phyloP scores from a whole-genome alignment of 2,797 vertebrate species.

The Arrhamphus sclerolepis region DNA sequence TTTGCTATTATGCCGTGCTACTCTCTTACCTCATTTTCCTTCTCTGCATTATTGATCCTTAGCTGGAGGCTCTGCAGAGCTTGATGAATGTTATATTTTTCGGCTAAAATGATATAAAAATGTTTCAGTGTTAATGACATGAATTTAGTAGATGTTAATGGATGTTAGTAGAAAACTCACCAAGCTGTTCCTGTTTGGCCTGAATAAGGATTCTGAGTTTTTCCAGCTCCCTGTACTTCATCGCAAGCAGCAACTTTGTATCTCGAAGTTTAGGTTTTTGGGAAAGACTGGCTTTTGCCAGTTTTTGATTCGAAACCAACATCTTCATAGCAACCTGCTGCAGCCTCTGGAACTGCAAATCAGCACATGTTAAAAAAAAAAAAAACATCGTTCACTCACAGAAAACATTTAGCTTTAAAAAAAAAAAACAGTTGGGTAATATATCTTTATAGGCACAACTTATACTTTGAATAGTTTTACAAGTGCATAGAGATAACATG shows the following conservation, averaged over 20 bases:
- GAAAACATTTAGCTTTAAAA: too few species aligned
- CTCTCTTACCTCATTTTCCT: conserved; percentile 56
- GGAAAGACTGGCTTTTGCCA: conserved; percentile 58
- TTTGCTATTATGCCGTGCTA: too few species aligned
- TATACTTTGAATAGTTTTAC: too few species aligned
- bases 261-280: conserved; percentile 53
- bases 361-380: not conserved
- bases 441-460: too few species aligned
- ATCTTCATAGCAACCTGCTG: conserved; percentile 40
- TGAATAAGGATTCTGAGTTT: conserved; percentile 40
- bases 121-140: not conserved
- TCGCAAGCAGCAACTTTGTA: conserved; percentile 53
- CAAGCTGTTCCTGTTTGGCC: conserved; percentile 57
- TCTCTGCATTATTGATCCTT: conserved; percentile 42
- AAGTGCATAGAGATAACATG: too few species aligned
- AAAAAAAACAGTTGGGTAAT: too few species aligned
- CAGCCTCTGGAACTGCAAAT: conserved; percentile 57
- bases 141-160: too few species aligned
- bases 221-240: conserved; percentile 60
- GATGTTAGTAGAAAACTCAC: conserved; percentile 35
- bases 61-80: conserved; percentile 34
- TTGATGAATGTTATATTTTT: conserved; percentile 34
- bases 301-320: conserved; percentile 50
- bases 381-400: not conserved
- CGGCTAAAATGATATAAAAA: conserved; percentile 14